Evolutionary conservation across 2,113 vertebrate species (phyloP).

Genomic region (Zosterops japonicus): DNA sequence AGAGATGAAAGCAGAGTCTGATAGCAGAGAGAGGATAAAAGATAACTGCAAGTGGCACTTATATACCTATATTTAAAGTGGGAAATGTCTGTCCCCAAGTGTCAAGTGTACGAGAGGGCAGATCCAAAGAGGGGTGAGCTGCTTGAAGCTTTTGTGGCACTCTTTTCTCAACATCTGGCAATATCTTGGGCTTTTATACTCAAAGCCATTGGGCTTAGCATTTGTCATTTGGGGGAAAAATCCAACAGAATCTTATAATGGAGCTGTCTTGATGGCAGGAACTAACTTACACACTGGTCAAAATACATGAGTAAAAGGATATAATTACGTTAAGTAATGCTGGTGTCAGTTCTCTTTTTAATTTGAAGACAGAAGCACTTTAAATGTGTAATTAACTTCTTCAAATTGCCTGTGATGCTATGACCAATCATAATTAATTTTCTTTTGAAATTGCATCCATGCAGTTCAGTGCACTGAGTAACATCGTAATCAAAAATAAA

Average conservation of each 20-base stretch:
- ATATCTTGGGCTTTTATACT: not conserved
- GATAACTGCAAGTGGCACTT: not conserved
- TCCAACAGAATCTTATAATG: accelerated
- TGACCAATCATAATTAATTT: constrained; percentile 34
- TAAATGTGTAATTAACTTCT: constrained; percentile 35
- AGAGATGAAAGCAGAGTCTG: not conserved
- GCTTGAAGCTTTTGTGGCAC: not conserved
- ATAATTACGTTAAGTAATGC: constrained; percentile 25
- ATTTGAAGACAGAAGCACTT: not conserved
- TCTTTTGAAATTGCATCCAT: not conserved
- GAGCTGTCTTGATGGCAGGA: not conserved
- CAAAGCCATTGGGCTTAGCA: not conserved
- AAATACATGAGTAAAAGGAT: not conserved
- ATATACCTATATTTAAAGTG: not conserved
- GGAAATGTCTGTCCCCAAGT: not conserved
- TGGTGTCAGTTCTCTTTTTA: not conserved
- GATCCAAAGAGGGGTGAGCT: not conserved
- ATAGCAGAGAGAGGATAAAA: not conserved
- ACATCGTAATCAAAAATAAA: not conserved
- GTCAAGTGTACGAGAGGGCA: not conserved
- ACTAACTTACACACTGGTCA: not conserved
- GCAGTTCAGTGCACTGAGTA: not conserved
- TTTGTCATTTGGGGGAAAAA: not conserved
- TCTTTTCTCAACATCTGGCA: not conserved
- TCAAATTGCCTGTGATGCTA: constrained; percentile 16